Evolutionary conservation across 2,797 vertebrate genomes (phyloP).

Genomic region (Sciaenops ocellatus): DNA sequence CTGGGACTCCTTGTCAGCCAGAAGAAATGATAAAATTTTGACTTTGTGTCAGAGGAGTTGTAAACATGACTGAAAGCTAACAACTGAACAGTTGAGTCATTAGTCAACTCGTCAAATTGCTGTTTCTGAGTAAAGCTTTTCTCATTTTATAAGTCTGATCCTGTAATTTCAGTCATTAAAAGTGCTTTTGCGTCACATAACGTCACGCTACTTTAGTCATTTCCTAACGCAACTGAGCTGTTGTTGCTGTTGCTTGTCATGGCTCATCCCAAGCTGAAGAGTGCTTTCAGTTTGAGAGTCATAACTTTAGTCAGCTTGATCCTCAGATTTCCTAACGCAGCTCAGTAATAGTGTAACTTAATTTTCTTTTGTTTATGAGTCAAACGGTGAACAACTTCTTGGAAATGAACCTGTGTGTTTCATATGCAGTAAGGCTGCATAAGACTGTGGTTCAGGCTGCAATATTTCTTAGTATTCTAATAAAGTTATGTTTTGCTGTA

Average conservation of each 20-base stretch:
- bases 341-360: background rate
- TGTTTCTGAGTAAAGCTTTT: background rate
- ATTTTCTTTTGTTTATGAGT: background rate
- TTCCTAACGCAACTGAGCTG: background rate
- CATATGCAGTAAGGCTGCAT: background rate
- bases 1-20: slow-evolving; percentile 2
- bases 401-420: slow-evolving; percentile 1
- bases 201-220: background rate
- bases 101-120: background rate
- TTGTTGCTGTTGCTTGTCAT: background rate
- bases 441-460: background rate
- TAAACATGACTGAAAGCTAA: background rate
- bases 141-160: background rate
- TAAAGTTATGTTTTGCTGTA: background rate
- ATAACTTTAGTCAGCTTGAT: background rate
- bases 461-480: background rate
- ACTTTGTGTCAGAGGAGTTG: background rate
- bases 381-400: slow-evolving; percentile 2
- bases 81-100: background rate
- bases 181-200: background rate
- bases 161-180: background rate
- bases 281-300: background rate
- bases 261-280: slow-evolving; percentile 3
- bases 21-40: slow-evolving; percentile 1
- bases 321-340: slow-evolving; percentile 9